A percentile compares a stretch with the other conserved stretches of the same genome.
These are phyloP conservation scores for Lamprologus sp. DNA, from an alignment of 2,113 vertebrate genomes.

Conservation along the genomic window DNA sequence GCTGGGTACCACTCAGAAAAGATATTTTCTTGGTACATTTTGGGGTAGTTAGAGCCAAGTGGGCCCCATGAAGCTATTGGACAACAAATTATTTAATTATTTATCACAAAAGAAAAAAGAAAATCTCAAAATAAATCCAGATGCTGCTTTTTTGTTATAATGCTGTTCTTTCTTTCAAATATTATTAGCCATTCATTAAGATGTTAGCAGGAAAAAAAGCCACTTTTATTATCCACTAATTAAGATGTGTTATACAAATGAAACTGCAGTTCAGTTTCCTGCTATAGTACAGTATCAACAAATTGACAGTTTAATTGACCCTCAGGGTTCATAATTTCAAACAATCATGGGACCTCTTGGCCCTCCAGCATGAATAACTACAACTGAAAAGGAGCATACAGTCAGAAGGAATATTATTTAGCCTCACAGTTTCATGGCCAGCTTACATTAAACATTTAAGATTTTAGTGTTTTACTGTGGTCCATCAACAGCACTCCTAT, in stretches of 20 bases:
- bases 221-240: not conserved
- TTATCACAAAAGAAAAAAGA: not conserved
- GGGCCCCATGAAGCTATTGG: not conserved
- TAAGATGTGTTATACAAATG: not conserved
- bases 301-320: not conserved
- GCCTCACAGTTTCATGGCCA: not conserved
- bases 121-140: not conserved
- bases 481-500: not conserved
- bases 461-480: not conserved
- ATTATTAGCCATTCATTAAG: not conserved
- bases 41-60: not conserved
- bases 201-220: not conserved
- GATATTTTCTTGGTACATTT: not conserved
- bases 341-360: not conserved
- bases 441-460: not conserved
- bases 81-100: not conserved
- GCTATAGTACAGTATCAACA: not conserved
- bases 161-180: not conserved
- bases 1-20: not conserved
- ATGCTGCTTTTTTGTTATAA: not conserved
- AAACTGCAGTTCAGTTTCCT: not conserved
- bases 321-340: not conserved
- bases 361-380: not conserved
- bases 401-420: not conserved
- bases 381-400: not conserved